These are phyloP conservation scores for Xestoiulus laeticollis DNA, from an alignment of 2,888 invertebrate genomes.

Conservation along the genomic window DNA sequence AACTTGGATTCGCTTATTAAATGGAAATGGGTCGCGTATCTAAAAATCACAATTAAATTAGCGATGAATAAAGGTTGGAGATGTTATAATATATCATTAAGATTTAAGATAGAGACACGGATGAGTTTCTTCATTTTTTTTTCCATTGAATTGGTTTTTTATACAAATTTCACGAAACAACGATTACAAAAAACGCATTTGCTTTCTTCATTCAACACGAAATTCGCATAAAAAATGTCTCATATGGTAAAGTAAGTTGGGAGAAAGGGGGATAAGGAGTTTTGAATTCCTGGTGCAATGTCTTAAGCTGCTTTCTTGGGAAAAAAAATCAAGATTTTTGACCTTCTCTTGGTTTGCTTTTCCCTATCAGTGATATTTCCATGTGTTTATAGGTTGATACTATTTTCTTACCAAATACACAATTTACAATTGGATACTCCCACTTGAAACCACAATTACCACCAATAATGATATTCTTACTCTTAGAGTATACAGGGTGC, in stretches of 20 bases:
- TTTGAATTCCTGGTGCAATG: not conserved
- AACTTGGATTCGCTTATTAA: constrained; percentile 20
- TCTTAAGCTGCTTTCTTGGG: not conserved
- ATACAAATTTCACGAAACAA: not conserved
- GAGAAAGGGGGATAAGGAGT: not conserved
- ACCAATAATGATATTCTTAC: too few species aligned
- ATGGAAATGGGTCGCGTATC: constrained; percentile 3
- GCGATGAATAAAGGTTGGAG: not conserved
- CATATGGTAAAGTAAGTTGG: not conserved
- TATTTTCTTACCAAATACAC: too few species aligned
- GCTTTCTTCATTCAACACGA: not conserved
- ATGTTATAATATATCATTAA: not conserved
- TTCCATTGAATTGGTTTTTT: not conserved
- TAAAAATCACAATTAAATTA: constrained; percentile 28
- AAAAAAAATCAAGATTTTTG: not conserved
- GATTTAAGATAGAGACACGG: not conserved
- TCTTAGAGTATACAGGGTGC: too few species aligned
- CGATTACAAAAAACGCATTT: not conserved
- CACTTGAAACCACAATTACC: too few species aligned
- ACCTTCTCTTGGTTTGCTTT: not conserved
- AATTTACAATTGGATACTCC: too few species aligned
- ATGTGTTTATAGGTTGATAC: not conserved
- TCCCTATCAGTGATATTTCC: not conserved
- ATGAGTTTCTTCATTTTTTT: not conserved
- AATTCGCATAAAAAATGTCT: not conserved